Evolutionary conservation across 2,888 invertebrate species (phyloP), one percentile per base, ranked within the genome.

Genomic region (Macaria notata): DNA sequence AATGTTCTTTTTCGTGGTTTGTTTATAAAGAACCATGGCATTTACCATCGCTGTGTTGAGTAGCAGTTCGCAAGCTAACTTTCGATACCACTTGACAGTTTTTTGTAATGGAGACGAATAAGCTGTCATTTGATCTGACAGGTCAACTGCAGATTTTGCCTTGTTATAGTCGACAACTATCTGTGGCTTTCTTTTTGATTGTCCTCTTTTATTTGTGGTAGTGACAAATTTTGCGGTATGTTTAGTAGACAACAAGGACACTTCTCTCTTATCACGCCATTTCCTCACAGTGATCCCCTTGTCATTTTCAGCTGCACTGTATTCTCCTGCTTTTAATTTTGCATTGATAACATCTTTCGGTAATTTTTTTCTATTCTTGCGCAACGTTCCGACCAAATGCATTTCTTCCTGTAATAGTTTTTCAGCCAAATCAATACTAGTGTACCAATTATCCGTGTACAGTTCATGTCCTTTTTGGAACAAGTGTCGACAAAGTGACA

Each of bases 11-110:
- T 50, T 50, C 43, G 50, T 50, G 43, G 50, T 68, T 56, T 65
- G 56, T 31, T 47, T 66, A 47, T 65, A 69, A 54, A 70, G 63
- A 19, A 73, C 62, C 62, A 61, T 64, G 30, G 71, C 71, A 64
- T 74, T 76, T 51, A 73, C 71, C 30, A 76, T 52, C 42, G 70
- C 68, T 9, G 70, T 73, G 49, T 73, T 74, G 51, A 77, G 58
- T 57, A 76, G 47, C 30, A 78, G 59, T 56, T 81, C 73, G 39
- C 76, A 68, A 41, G 53, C 75, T 45, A 76, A 45, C 59, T 78
- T 79, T 58, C 57, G 68, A 56, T 73, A 76, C 78, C 79, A 79
- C 56, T 76, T 76, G 7, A 78, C 54, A 31, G 70, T 67, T 63
- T 73, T 77, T 53, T 73, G 61, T 42, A 77, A 58, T 54, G 73